Percentiles rank a stretch among this genome's conserved stretches.
Conservation (phyloP, 1,140 invertebrate genomes). For the Piezodorus guildinii region DNA sequence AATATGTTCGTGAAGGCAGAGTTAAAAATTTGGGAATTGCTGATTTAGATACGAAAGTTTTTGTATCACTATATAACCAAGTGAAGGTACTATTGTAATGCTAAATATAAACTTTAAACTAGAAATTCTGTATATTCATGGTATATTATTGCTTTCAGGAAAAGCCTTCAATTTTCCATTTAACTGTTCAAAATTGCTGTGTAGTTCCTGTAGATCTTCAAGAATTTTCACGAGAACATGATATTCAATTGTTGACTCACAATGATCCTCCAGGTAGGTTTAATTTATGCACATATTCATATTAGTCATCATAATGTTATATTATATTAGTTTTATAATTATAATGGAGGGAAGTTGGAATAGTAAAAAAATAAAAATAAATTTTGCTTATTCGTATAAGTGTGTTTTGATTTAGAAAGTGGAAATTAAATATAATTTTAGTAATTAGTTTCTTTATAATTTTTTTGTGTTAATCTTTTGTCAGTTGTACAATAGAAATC, state of each 20-base stretch:
- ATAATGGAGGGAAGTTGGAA: no score
- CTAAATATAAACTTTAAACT: background rate
- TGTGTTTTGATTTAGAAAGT: no score
- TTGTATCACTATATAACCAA: background rate
- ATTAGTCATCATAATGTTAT: no score
- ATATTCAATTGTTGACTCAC: conserved; percentile 88
- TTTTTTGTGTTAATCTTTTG: no score
- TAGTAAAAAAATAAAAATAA: no score
- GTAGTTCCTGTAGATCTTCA: conserved; percentile 83
- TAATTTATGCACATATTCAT: background rate
- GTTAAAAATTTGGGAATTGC: background rate
- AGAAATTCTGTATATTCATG: background rate
- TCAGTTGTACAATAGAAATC: no score
- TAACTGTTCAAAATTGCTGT: conserved; percentile 89
- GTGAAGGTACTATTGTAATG: background rate
- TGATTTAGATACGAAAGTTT: background rate
- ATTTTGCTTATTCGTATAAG: no score
- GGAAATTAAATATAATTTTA: no score
- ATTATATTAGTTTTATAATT: no score
- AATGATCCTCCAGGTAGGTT: conserved; percentile 75
- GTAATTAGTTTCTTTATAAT: no score
- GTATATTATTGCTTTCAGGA: conserved; percentile 40
- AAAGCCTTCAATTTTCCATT: conserved; percentile 85
- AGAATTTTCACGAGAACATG: conserved; percentile 77
- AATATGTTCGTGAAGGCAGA: background rate